A percentile compares a stretch with the other conserved stretches of the same genome.
phyloP scores from a whole-genome alignment of 1,140 invertebrate genomes.

The Parasteatoda tepidariorum region DNA sequence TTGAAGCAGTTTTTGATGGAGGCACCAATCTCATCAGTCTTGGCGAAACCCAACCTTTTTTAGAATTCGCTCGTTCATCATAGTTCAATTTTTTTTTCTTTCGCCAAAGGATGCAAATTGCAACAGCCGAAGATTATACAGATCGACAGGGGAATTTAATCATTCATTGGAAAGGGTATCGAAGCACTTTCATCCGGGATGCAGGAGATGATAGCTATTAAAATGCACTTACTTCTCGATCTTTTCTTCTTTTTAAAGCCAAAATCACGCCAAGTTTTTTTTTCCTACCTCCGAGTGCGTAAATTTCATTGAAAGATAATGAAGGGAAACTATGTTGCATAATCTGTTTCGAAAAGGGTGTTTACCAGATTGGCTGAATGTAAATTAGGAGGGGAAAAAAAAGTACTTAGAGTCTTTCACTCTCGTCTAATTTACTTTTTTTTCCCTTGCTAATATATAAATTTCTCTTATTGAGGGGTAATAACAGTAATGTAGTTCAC shows the following conservation, averaged over 20 bases:
- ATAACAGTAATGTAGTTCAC: no score
- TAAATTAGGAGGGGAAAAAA: no score
- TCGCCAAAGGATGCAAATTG: not conserved
- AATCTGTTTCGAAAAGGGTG: not conserved
- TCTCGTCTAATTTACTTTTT: no score
- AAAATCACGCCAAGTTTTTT: no score
- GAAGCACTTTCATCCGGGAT: not conserved
- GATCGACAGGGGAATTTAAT: not conserved
- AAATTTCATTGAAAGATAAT: not conserved
- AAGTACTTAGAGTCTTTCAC: no score
- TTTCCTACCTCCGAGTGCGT: no score
- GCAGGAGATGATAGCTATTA: not conserved
- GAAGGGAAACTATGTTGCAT: not conserved
- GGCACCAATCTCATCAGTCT: no score
- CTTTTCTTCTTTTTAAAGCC: not conserved
- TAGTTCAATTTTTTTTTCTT: not conserved
- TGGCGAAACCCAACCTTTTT: not conserved
- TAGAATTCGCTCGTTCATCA: not conserved
- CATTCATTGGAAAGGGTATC: not conserved
- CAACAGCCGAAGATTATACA: not conserved
- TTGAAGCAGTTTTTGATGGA: no score
- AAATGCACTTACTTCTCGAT: not conserved
- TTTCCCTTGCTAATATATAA: no score
- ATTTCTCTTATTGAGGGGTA: no score
- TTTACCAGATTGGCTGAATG: no score